Evolutionary conservation across 2,797 vertebrate species (phyloP).

Genomic region (Manis pentadactyla): DNA sequence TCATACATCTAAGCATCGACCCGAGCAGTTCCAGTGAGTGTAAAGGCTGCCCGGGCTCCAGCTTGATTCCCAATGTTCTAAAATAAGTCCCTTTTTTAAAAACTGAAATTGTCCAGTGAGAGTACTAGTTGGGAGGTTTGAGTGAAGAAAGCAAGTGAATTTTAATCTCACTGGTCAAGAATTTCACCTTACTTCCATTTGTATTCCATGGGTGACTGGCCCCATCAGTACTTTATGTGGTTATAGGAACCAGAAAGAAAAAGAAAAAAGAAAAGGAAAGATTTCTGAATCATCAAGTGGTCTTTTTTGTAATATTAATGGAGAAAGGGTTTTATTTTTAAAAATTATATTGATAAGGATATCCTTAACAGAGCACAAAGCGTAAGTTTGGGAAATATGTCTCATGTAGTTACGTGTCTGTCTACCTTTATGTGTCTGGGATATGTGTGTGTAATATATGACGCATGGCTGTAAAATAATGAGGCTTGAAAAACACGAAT

Average conservation of each 20-base stretch:
- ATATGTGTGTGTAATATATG: background rate
- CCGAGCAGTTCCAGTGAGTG: background rate
- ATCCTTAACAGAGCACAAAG: background rate
- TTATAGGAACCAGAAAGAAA: background rate
- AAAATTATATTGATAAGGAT: background rate
- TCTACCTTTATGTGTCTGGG: background rate
- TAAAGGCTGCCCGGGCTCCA: background rate
- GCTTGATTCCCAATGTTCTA: background rate
- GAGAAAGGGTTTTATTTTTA: background rate
- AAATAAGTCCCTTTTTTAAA: background rate
- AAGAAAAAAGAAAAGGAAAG: no score
- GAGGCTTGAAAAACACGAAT: background rate
- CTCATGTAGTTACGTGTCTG: background rate
- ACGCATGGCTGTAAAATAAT: background rate
- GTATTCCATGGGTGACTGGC: background rate
- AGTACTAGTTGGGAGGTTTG: background rate
- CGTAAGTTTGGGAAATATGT: background rate
- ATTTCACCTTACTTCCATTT: background rate
- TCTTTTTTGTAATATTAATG: background rate
- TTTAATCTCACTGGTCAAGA: slow-evolving; percentile 1
- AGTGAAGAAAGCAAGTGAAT: background rate
- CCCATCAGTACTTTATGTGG: background rate
- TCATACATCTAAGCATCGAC: background rate
- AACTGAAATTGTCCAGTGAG: background rate
- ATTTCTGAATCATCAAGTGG: background rate